Conservation (phyloP, 2,797 vertebrate species). For the Characodon lateralis region DNA sequence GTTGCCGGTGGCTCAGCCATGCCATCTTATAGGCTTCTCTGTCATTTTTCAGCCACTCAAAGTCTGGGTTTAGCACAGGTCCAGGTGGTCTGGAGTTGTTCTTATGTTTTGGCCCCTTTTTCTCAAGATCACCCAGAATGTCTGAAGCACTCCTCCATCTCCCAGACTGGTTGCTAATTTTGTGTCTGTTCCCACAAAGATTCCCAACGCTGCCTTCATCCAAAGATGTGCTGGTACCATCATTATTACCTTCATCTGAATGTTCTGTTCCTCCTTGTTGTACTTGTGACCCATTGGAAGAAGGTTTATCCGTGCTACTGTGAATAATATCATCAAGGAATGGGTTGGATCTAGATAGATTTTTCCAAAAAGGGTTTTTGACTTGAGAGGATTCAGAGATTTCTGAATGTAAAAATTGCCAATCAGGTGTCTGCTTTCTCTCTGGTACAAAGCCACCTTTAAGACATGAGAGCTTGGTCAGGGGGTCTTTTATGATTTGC, state of each 20-base stretch:
- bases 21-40: constrained; percentile 96
- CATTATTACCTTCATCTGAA: constrained; percentile 75
- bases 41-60: constrained; percentile 89
- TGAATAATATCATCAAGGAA: constrained; percentile 91
- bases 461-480: constrained; percentile 25
- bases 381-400: constrained; percentile 62
- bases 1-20: constrained; percentile 94
- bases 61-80: constrained; percentile 81
- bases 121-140: constrained; percentile 85
- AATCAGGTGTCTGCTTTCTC: constrained; percentile 54
- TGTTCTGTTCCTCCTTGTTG: constrained; percentile 80
- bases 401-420: constrained; percentile 65
- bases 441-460: constrained; percentile 63
- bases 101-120: constrained; percentile 61
- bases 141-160: constrained; percentile 92
- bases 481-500: neutral
- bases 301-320: constrained; percentile 67
- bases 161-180: constrained; percentile 78
- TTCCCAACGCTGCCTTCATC: constrained; percentile 86
- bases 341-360: constrained; percentile 91
- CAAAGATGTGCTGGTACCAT: constrained; percentile 87
- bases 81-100: constrained; percentile 58
- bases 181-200: constrained; percentile 73
- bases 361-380: constrained; percentile 93
- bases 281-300: constrained; percentile 63